phyloP scores from a whole-genome alignment of 53 echinoderm and acorn worm species.

The Arbacia lixula region DNA sequence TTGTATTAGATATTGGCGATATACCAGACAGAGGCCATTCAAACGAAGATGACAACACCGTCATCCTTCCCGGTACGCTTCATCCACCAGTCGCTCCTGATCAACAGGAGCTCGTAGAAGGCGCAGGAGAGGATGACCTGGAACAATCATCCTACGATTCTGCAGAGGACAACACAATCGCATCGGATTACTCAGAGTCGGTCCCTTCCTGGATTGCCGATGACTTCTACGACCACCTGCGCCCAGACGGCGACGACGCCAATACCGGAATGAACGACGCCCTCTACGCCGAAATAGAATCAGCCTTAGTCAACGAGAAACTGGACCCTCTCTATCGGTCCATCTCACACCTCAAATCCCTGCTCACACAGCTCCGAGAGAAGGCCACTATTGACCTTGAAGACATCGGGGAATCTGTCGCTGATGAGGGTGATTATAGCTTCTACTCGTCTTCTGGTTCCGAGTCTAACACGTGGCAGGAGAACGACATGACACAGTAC shows the following conservation, averaged over 20 bases:
- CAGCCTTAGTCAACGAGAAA: slow-evolving; percentile 24
- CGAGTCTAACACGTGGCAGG: no score
- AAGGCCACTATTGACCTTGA: background rate
- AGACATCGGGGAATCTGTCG: background rate
- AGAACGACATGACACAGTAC: background rate
- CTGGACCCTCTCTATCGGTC: slow-evolving; percentile 39
- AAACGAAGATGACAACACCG: background rate
- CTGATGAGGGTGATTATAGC: background rate
- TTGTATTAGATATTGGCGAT: no score
- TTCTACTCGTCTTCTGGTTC: slow-evolving; percentile 9
- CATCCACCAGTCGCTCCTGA: no score
- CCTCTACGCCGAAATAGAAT: background rate
- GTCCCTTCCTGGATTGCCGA: slow-evolving; percentile 30
- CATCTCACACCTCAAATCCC: slow-evolving; percentile 29
- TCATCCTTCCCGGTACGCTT: no score
- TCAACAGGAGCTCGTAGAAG: background rate
- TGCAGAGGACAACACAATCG: background rate
- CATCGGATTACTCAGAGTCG: background rate
- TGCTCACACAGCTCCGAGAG: slow-evolving; percentile 8
- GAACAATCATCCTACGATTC: background rate
- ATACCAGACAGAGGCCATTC: slow-evolving; percentile 3
- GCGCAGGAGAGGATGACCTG: background rate
- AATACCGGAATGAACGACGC: background rate
- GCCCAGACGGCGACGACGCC: background rate
- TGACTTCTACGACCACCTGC: background rate